These are phyloP conservation scores for Seira sanloemensis DNA, from an alignment of 2,888 invertebrate genomes.

Conservation along the genomic window DNA sequence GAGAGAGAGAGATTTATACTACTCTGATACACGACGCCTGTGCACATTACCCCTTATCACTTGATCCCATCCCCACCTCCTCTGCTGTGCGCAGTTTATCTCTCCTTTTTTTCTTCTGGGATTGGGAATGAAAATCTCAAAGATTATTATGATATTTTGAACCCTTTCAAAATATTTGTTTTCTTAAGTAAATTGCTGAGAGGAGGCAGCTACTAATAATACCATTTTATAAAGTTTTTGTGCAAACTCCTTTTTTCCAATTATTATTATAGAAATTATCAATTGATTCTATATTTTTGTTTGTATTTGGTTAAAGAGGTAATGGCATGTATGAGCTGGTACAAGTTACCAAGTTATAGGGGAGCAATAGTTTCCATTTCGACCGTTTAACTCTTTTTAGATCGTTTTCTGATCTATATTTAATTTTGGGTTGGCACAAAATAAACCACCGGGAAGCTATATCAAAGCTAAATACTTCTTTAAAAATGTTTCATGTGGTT, in stretches of 20 bases:
- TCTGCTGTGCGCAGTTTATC: not conserved
- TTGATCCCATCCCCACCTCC: conserved; percentile 24
- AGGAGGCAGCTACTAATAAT: no score
- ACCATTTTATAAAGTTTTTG: no score
- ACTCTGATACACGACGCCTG: conserved; percentile 48
- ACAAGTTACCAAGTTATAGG: no score
- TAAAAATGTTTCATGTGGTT: no score
- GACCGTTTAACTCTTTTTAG: not conserved
- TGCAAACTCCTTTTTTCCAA: no score
- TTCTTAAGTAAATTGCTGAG: no score
- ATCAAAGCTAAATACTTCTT: no score
- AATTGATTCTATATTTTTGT: not conserved
- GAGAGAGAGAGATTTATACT: no score
- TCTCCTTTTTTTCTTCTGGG: not conserved
- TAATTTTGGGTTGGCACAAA: not conserved
- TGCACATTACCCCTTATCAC: conserved; percentile 65
- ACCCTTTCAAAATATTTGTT: conserved; percentile 46
- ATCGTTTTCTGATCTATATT: not conserved
- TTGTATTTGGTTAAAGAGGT: not conserved
- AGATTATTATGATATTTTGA: conserved; percentile 40
- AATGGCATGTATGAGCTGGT: no score
- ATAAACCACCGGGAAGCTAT: no score
- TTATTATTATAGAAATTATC: not conserved
- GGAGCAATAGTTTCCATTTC: not conserved
- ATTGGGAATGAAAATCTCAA: conserved; percentile 17